Base-by-base conservation (phyloP, 1,140 invertebrate species). In the Trachymyrmex septentrionalis region DNA sequence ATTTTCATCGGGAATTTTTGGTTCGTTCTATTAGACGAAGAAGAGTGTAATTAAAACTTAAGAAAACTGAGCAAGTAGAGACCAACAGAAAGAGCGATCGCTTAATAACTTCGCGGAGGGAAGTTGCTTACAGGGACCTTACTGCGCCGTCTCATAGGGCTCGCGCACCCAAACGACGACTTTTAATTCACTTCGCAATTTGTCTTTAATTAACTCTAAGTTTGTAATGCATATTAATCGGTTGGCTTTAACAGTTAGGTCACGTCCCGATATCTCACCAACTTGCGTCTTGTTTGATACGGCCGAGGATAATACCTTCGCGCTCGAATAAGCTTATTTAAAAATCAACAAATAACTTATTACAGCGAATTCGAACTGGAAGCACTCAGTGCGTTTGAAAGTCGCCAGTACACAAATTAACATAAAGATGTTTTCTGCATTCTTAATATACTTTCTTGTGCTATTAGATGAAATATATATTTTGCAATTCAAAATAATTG, bases 161-260 rank as follows among this genome's bases (percentile, higher is more conserved):
- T 73, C 67, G 67, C 57, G 57, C 80, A 48, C 57, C 67, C 57
- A 75, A 84, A 84, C 80, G 80, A 34, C 55, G 80, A 84, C 80
- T 84, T 84, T 84, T 84, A 84, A 84, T 75, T 84, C 69, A 84
- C 80, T 84, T 84, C 80, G 69, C 69, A 84, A 84, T 84, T 84
- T 84, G 57, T 75, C 80, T 84, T 84, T 84, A 84, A 84, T 84
- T 75, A 84, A 84, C 80, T 84, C 55, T 34, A 73, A 84, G 55
- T 84, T 84, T 27, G 69, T 75, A 84, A 84, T 84, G 80, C 80
- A 84, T 84, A 84, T 75, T 84, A 84, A 84, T 73, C 69, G 69
- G 69, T 21, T 53, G 69, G 14, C 38, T 61, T 84, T 48, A 75
- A 19, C 57, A 73, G 69, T 61, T 48, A n/a, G 38, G 24, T 84